These are phyloP conservation scores for Himalopsyche kuldschensis DNA, from an alignment of 2,888 invertebrate species.

Conservation along the genomic window DNA sequence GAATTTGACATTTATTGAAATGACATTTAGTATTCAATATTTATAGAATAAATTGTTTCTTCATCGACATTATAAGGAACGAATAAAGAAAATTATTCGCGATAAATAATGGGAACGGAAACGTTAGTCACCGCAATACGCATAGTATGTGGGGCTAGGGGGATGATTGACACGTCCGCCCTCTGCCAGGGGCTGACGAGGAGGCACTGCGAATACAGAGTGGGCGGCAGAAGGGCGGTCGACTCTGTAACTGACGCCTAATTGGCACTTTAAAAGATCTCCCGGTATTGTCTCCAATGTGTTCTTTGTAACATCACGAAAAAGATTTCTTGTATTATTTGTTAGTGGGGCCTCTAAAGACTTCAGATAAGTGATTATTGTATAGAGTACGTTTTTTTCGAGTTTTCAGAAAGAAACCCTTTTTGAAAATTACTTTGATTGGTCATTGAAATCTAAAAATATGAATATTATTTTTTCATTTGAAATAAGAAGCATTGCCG, in stretches of 20 bases:
- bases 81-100: not conserved
- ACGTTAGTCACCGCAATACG: not conserved
- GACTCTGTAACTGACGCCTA: constrained; percentile 31
- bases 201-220: not conserved
- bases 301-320: constrained; percentile 20
- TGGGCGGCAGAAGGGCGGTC: not conserved
- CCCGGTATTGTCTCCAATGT: constrained; percentile 25
- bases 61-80: not conserved
- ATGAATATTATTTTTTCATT: not conserved
- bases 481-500: too few species aligned
- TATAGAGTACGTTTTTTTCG: not conserved
- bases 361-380: constrained; percentile 8
- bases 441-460: not conserved
- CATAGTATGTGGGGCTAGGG: not conserved
- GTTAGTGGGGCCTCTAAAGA: constrained; percentile 3
- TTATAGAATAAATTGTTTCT: too few species aligned
- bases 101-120: not conserved
- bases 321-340: constrained; percentile 12
- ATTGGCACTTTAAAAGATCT: constrained; percentile 29
- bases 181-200: not conserved
- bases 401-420: not conserved
- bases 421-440: not conserved
- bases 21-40: too few species aligned
- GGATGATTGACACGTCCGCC: constrained; percentile 2
- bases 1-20: too few species aligned